These are phyloP conservation scores for Drosophila obscura DNA, from an alignment of 1,140 invertebrate genomes.

Conservation along the genomic window DNA sequence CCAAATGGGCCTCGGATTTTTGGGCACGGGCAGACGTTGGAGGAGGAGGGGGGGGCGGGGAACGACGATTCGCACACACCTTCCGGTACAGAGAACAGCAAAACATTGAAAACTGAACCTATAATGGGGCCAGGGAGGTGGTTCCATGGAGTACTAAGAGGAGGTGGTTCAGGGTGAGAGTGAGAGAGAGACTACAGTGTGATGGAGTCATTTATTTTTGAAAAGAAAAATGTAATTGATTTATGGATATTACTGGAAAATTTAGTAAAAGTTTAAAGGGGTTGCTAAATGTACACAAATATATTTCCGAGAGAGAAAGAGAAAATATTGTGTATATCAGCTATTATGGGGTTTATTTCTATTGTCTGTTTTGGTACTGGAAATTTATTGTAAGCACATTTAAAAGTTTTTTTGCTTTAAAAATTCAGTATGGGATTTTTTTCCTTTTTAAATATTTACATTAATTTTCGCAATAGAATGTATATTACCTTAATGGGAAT, in stretches of 20 bases:
- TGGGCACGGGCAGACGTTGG: neutral
- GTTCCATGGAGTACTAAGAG: neutral
- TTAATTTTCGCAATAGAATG: neutral
- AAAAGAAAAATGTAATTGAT: constrained; percentile 31
- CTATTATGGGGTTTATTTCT: too few relatives aligned
- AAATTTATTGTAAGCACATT: too few relatives aligned
- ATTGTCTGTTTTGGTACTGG: too few relatives aligned
- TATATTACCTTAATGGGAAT: neutral
- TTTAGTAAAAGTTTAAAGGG: constrained; percentile 10
- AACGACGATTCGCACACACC: constrained; percentile 57
- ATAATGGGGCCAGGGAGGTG: neutral
- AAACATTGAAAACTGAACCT: constrained; percentile 31
- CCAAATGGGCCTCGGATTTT: constrained; percentile 30
- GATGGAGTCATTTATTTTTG: constrained; percentile 36
- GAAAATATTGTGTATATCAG: too few relatives aligned
- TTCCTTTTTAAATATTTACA: constrained; percentile 2
- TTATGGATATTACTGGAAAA: constrained; percentile 34
- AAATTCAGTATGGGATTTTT: neutral
- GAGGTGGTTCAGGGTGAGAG: neutral
- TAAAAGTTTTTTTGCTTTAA: too few relatives aligned
- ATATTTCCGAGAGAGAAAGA: too few relatives aligned
- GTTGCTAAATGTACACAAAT: too few relatives aligned
- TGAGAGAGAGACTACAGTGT: constrained; percentile 16
- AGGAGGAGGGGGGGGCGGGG: constrained; percentile 40
- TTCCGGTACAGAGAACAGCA: constrained; percentile 70